phyloP scores from a whole-genome alignment of 2,797 vertebrate genomes.

The Hypotaenidia okinawae region DNA sequence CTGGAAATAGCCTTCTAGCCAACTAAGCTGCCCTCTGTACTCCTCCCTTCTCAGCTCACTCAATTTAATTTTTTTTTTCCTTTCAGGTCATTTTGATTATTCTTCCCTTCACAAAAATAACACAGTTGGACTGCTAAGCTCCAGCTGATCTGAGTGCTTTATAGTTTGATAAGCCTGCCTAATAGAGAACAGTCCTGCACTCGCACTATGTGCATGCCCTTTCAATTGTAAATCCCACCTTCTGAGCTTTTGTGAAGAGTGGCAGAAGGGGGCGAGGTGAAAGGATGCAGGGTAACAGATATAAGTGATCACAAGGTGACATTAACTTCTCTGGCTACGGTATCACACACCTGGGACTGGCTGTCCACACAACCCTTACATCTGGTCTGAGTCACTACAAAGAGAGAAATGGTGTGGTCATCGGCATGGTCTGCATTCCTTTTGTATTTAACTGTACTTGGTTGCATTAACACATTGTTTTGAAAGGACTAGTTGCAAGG shows the following conservation, averaged over 20 bases:
- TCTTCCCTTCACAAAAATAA: neutral
- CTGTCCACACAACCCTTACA: neutral
- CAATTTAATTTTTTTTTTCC: neutral
- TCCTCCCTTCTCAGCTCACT: neutral
- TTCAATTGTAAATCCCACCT: neutral
- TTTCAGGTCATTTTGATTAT: neutral
- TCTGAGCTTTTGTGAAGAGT: neutral
- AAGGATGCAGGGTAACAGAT: neutral
- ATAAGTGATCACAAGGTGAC: neutral
- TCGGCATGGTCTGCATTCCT: neutral
- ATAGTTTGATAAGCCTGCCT: neutral
- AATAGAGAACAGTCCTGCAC: neutral
- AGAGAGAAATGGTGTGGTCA: neutral
- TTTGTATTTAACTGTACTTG: neutral
- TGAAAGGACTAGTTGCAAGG: neutral
- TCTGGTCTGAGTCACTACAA: neutral
- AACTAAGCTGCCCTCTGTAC: neutral
- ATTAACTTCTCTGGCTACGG: neutral
- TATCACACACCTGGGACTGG: neutral
- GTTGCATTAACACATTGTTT: neutral
- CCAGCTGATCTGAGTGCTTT: neutral
- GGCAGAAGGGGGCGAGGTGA: neutral
- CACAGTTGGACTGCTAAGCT: neutral
- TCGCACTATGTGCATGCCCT: neutral
- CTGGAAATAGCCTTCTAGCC: neutral